Base-by-base conservation (phyloP, 2,888 invertebrate genomes). In the Caenorhabditis doughertyi region DNA sequence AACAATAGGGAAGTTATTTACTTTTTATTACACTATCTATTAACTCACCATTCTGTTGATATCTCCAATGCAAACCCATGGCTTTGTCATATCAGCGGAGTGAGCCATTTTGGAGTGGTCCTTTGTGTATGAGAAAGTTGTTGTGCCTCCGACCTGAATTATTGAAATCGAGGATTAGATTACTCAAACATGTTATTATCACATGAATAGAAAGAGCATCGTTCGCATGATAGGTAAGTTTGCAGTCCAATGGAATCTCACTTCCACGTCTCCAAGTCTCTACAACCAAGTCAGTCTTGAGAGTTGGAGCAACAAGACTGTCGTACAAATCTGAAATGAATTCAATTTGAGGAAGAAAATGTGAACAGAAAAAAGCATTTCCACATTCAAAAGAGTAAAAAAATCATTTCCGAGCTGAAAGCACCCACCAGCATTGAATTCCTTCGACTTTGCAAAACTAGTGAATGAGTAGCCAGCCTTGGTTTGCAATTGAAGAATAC, bases 41-140 rank as follows among this genome's bases (percentile, higher is more conserved):
- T n/a, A n/a, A n/a, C n/a, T n/a, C n/a, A 95, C 96, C 93, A 95
- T 95, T 94, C 97, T 94, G 92, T 97, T 97, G 76, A 97, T 96
- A 92, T 97, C 97, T 5, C 97, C 97, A 16, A 97, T 94, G 92
- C 97, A 97, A 85, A 95, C 94, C 95, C 96, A 96, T 86, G 92
- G 91, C 83, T 93, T 85, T 8, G 82, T 81, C 29, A 80, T 58
- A 4, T 86, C 86, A 44, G 84, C 92, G 0, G 95, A 93, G 13
- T 96, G 94, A 5, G 95, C 95, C 95, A 96, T 96, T 92, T 96
- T 96, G 0, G 96, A 96, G 92, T 96, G 96, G 92, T 96, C 96
- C 79, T 94, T 93, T 80, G 94, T 94, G 82, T 89, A 88, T 35
- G 85, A 84, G 81, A 90, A 90, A 23, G 68, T 68, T 3, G 82